Evolutionary conservation across 1,140 invertebrate genomes (phyloP).

Genomic region (Aphaenogaster rudis): DNA sequence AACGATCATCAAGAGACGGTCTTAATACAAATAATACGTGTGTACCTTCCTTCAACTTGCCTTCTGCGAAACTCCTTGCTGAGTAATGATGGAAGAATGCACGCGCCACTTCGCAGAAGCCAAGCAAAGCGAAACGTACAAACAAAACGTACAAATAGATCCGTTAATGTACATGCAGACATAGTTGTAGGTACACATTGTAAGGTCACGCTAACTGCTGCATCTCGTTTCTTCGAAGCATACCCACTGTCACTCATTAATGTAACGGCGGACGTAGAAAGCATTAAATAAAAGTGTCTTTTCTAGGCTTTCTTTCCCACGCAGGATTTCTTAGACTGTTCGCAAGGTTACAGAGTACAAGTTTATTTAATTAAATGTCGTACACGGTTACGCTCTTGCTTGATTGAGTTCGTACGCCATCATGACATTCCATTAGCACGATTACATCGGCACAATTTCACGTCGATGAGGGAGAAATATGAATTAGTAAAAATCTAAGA

Average conservation of each 20-base stretch:
- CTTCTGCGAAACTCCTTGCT: neutral
- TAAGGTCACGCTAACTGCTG: conserved; percentile 3
- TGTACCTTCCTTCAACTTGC: neutral
- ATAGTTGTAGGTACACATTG: neutral
- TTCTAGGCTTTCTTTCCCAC: neutral
- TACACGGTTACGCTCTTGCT: neutral
- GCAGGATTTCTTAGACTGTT: neutral
- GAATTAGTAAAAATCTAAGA: conserved; percentile 19
- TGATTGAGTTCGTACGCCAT: neutral
- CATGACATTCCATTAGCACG: neutral
- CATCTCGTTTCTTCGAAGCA: neutral
- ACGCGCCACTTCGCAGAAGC: neutral
- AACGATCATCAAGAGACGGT: neutral
- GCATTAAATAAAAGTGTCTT: neutral
- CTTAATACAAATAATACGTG: conserved; percentile 9
- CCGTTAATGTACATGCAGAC: neutral
- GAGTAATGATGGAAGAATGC: conserved; percentile 36
- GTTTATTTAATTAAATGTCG: conserved; percentile 18
- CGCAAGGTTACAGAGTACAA: neutral
- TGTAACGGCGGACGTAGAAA: neutral
- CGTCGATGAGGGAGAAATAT: neutral
- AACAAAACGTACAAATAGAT: conserved; percentile 51
- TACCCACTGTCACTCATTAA: neutral
- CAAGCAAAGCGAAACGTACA: conserved; percentile 29
- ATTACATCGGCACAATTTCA: conserved; percentile 17